Percentiles rank a stretch among this genome's conserved stretches.
Conservation (phyloP, 2,113 vertebrate species). For the Psettodes erumei region DNA sequence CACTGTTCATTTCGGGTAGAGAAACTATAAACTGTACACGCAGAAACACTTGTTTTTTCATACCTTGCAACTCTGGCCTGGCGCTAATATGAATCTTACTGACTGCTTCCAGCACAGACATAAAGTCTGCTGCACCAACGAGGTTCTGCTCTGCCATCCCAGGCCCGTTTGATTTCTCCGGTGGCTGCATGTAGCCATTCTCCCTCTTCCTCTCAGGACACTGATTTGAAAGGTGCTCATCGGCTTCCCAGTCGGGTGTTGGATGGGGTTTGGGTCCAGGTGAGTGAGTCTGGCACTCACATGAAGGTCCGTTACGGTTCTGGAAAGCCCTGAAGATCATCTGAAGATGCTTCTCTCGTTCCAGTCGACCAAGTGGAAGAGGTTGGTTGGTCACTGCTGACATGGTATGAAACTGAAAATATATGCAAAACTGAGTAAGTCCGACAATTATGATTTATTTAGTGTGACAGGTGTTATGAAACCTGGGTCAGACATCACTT, state of each 20-base stretch:
- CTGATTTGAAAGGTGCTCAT: constrained; percentile 8
- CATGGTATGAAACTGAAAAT: constrained; percentile 66
- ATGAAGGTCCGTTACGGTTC: constrained; percentile 39
- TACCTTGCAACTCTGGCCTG: constrained; percentile 79
- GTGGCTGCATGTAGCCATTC: not conserved
- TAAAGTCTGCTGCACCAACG: constrained; percentile 32
- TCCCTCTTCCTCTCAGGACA: constrained; percentile 2
- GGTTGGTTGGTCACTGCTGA: constrained; percentile 80
- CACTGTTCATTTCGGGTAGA: not conserved
- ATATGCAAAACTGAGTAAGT: not conserved
- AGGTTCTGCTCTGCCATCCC: constrained; percentile 17
- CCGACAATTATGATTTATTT: not conserved
- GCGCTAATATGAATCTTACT: constrained; percentile 80
- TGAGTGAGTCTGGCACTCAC: constrained; percentile 45
- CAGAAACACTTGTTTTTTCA: not conserved
- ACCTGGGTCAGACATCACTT: too few relatives aligned
- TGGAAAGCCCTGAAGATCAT: constrained; percentile 72
- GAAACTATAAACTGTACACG: not conserved
- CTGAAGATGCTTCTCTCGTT: constrained; percentile 85
- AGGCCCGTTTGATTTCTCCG: not conserved
- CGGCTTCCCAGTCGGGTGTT: not conserved
- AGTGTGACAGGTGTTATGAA: too few relatives aligned
- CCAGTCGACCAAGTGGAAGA: constrained; percentile 76
- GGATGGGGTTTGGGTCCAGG: constrained; percentile 18
- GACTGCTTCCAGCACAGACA: constrained; percentile 73